phyloP scores from a whole-genome alignment of 1,140 invertebrate genomes.

The Drosophila nebulosa region DNA sequence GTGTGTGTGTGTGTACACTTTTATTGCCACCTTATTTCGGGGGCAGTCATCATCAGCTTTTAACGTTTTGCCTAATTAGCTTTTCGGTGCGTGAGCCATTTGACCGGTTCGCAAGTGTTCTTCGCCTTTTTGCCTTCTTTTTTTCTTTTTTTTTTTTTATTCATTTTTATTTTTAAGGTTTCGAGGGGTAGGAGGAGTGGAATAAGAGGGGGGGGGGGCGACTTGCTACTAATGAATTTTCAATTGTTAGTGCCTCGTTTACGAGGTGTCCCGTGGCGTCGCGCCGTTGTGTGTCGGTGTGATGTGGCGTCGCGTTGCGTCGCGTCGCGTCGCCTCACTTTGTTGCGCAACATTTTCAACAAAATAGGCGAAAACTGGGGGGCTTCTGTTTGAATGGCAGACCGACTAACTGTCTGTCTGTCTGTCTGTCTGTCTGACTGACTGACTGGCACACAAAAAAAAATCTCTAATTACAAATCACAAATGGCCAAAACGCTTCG shows the following conservation, averaged over 20 bases:
- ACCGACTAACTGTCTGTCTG: constrained; percentile 23
- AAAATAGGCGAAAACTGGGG: constrained; percentile 9
- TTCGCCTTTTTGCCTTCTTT: neutral
- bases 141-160: constrained; percentile 7
- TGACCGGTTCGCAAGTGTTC: constrained; percentile 32
- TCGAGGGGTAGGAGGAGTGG: no score
- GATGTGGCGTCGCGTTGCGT: constrained; percentile 30
- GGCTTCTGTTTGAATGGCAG: constrained; percentile 21
- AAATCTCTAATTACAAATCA: constrained; percentile 74
- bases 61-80: constrained; percentile 73
- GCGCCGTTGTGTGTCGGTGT: constrained; percentile 47
- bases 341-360: constrained; percentile 51
- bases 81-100: constrained; percentile 67
- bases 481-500: constrained; percentile 68
- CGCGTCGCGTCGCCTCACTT: constrained; percentile 39
- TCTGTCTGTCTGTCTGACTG: constrained; percentile 22
- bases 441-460: constrained; percentile 18
- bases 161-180: constrained; percentile 20
- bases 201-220: neutral
- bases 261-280: constrained; percentile 67
- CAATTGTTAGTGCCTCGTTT: constrained; percentile 73
- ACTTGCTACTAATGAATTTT: constrained; percentile 63
- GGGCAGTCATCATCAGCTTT: constrained; percentile 44
- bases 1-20: constrained; percentile 24
- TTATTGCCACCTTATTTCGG: constrained; percentile 38